These are phyloP conservation scores for Frankliniella intonsa DNA, from an alignment of 2,888 invertebrate genomes.

Conservation along the genomic window DNA sequence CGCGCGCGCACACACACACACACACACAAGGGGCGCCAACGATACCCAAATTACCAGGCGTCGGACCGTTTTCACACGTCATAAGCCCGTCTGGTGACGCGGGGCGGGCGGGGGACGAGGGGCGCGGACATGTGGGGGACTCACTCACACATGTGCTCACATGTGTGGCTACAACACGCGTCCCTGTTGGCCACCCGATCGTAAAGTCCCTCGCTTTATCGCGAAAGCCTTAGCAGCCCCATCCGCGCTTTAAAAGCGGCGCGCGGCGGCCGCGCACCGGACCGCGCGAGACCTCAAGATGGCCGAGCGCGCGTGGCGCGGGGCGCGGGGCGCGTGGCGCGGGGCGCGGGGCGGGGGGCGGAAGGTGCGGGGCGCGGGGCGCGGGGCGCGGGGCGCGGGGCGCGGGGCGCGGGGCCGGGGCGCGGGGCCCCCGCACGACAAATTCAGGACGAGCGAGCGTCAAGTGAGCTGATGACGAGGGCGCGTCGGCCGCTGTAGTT, in stretches of 20 bases:
- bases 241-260: not conserved
- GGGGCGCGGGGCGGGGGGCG: not conserved
- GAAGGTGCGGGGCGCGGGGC: not conserved
- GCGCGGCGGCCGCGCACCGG: not conserved
- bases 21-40: not conserved
- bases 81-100: not conserved
- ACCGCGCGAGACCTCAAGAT: not conserved
- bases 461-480: not conserved
- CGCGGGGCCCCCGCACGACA: not conserved
- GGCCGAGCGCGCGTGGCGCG: not conserved
- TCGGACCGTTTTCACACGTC: constrained; percentile 12
- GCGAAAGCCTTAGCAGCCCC: not conserved
- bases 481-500: not conserved
- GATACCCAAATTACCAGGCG: constrained; percentile 19
- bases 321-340: not conserved
- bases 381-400: not conserved
- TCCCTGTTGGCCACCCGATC: constrained; percentile 7
- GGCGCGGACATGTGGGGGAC: not conserved
- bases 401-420: not conserved
- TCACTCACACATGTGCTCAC: constrained; percentile 9
- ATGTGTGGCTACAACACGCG: constrained; percentile 10
- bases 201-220: constrained; percentile 13
- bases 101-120: not conserved
- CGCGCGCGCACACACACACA: too few relatives aligned
- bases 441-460: not conserved